Base-by-base conservation (phyloP, 2,888 invertebrate genomes). In the Heliconius cydno region DNA sequence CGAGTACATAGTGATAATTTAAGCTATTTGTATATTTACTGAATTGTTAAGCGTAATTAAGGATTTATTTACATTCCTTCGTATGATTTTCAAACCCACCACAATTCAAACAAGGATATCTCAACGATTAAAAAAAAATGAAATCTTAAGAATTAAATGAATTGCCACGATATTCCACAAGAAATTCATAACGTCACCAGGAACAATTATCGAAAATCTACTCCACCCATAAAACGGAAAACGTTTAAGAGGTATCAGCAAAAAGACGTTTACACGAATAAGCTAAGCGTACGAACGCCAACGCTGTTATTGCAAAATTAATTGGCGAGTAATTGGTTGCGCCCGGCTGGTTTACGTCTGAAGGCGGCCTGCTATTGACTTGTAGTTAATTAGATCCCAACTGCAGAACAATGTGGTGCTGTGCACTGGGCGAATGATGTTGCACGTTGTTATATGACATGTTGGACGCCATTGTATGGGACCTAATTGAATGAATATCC, bases 271-370 rank as follows among this genome's bases (percentile, higher is more conserved):
- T 15, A 77, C 52, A 72, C 72, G 71, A 70, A 41, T 77, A 73
- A 76, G 67, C 77, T 77, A 71, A 72, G 66, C 73, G 78, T 73
- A 73, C 71, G 66, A 79, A 81, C 78, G 70, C 76, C 79, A 41
- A 70, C 41, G 70, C 41, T 82, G 92, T 92, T 92, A 92, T 93
- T 91, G 90, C 92, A 89, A 91, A 92, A 92, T 92, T 93, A 93
- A 94, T 94, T 93, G 94, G 91, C 93, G 93, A 90, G 88, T 94
- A 93, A 94, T 94, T 93, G 94, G 90, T 88, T 88, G 86, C 90
- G 90, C 90, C 89, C 87, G 89, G 88, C 85, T 89, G 88, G 88
- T 86, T 87, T 89, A 85, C 90, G 92, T 92, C 92, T 92, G 91
- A 88, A 93, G 92, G 91, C 90, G 88, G 86, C 86, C 92, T 93